Evolutionary conservation across 1,140 invertebrate genomes (phyloP), one percentile per base, ranked within the genome.

Genomic region (Samia ricini): DNA sequence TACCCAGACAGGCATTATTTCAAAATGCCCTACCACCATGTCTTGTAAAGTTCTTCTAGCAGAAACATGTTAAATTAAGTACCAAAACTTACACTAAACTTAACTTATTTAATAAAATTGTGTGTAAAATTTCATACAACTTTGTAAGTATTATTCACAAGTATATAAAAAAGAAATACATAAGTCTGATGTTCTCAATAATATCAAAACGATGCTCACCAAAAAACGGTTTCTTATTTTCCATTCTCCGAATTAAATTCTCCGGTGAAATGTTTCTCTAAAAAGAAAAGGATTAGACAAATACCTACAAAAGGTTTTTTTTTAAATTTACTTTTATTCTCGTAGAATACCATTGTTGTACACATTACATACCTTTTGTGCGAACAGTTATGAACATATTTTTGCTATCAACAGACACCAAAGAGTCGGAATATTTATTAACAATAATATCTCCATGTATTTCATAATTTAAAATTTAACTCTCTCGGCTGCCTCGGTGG

Each of bases 281-380:
- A 42, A 42, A 42, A 42, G 33, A 42, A 42, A 42, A 42, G 33
- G 33, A 42, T 42, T 42, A 42, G 33, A 42, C 33, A 15, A 42
- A 42, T 42, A 15, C n/a, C 33, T 24, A 19, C 21, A 55, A 55
- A 55, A 23, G 52, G 21, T 55, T 55, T 23, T 55, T 19, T 49
- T n/a, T 24, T 22, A n/a, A 12, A 55, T 55, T 55, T 55, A 23
- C 52, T 55, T 23, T 55, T 55, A 55, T 55, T 55, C 52, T 24
- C 24, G 10, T 6, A n/a, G 5, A n/a, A 55, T 7, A n/a, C 21
- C 52, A 24, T 55, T 55, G 52, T 55, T 55, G 52, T 55, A 23
- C n/a, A n/a, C n/a, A n/a, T n/a, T n/a, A n/a, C n/a, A 15, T 15
- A 42, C 18, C 52, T 55, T 55, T 55, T 55, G 24, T 42, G 33